Conservation (phyloP, 2,113 vertebrate species). For the Macaca nemestrina region DNA sequence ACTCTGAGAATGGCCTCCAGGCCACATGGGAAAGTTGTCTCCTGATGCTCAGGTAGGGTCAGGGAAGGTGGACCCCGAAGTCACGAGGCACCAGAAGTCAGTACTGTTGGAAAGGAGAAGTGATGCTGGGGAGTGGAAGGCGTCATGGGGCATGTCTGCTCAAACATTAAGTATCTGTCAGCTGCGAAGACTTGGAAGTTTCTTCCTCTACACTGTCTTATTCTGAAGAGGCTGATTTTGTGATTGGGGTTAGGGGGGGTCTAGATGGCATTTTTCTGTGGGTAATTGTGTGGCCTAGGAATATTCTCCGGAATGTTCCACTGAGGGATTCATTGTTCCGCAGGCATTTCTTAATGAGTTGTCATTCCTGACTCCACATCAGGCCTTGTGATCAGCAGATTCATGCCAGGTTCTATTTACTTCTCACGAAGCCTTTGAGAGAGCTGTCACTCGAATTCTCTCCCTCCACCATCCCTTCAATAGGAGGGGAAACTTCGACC, state of each 20-base stretch:
- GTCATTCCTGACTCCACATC: not conserved
- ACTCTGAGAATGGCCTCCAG: fast-evolving
- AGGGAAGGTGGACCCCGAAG: not conserved
- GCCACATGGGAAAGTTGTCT: not conserved
- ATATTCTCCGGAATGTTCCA: not conserved
- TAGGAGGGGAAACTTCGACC: not conserved
- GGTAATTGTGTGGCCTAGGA: not conserved
- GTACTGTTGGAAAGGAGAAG: not conserved
- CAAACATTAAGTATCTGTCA: not conserved
- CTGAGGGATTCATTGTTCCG: fast-evolving
- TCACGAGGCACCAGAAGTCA: fast-evolving
- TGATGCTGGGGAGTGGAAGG: not conserved
- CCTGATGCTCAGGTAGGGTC: not conserved
- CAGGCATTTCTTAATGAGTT: not conserved
- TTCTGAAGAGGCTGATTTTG: not conserved
- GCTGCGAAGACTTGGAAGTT: fast-evolving
- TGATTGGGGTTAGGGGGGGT: fast-evolving
- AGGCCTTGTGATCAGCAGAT: not conserved
- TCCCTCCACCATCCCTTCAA: not conserved
- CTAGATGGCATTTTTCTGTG: fast-evolving
- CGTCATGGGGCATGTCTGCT: too few species aligned
- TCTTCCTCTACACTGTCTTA: not conserved
- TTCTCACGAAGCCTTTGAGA: not conserved
- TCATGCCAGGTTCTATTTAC: not conserved
- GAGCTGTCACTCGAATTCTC: not conserved